Evolutionary conservation across 2,113 vertebrate genomes (phyloP).

Genomic region (Pangasianodon gigas): DNA sequence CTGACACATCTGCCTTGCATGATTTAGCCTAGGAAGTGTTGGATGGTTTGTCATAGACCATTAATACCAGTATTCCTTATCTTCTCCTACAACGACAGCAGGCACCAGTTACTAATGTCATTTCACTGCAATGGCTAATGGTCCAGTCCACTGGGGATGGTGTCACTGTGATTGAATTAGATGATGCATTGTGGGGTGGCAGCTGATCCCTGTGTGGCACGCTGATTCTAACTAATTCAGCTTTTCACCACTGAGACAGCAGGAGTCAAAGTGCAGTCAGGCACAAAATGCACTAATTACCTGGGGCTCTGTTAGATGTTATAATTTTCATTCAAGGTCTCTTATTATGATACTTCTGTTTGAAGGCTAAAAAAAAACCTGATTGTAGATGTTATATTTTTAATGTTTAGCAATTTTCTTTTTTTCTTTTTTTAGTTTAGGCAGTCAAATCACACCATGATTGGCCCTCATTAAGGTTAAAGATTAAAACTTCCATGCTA

Average conservation of each 20-base stretch:
- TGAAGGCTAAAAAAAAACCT: background rate
- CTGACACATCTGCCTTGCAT: background rate
- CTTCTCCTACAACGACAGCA: background rate
- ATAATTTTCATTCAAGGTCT: conserved; percentile 27
- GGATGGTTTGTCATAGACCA: background rate
- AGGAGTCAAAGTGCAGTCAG: conserved; percentile 50
- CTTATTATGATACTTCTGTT: background rate
- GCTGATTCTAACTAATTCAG: conserved; percentile 62
- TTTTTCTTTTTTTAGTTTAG: background rate
- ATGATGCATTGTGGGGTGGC: conserved; percentile 71
- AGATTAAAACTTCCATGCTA: background rate
- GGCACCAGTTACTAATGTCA: conserved; percentile 21
- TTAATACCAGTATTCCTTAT: background rate
- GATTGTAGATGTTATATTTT: background rate
- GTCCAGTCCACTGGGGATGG: background rate
- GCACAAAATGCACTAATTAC: conserved; percentile 43
- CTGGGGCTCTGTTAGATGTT: conserved; percentile 6
- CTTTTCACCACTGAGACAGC: conserved; percentile 52
- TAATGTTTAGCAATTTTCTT: background rate
- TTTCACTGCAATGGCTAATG: conserved; percentile 6
- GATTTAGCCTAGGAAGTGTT: background rate
- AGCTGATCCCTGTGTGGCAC: conserved; percentile 63
- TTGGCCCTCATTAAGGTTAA: background rate
- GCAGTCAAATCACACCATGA: background rate
- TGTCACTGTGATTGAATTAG: conserved; percentile 69